Percentiles rank a stretch among this genome's conserved stretches.
phyloP scores from a whole-genome alignment of 2,888 invertebrate species.

The Balanococcus diminutus region DNA sequence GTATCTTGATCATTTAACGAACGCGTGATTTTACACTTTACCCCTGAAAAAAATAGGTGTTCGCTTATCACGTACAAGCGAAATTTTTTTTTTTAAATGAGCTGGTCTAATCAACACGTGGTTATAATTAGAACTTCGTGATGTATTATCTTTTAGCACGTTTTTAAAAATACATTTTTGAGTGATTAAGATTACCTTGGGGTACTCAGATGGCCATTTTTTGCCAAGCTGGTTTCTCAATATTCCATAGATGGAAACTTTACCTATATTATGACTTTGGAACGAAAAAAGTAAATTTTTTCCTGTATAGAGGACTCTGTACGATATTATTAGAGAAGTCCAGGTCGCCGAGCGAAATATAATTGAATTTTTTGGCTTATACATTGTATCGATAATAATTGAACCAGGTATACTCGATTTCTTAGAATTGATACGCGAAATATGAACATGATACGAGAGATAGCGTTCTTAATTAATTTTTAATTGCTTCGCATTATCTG shows the following conservation, averaged over 20 bases:
- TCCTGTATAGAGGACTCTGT: too few species aligned
- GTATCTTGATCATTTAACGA: neutral
- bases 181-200: neutral
- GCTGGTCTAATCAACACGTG: neutral
- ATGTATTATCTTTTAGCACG: neutral
- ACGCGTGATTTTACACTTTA: neutral
- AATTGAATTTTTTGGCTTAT: neutral
- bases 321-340: neutral
- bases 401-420: neutral
- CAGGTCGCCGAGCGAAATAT: neutral
- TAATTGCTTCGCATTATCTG: neutral
- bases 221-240: too few species aligned
- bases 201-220: neutral
- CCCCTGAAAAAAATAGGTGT: neutral
- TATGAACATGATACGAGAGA: neutral
- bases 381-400: slow-evolving; percentile 18
- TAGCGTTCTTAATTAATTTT: slow-evolving; percentile 28
- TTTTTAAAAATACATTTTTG: neutral
- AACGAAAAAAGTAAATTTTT: too few species aligned
- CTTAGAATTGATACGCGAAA: neutral
- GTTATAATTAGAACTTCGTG: neutral
- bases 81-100: neutral
- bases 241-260: neutral
- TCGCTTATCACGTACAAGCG: neutral
- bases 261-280: neutral